Evolutionary conservation across 2,888 invertebrate species (phyloP).

Genomic region (Melanchra persicariae): DNA sequence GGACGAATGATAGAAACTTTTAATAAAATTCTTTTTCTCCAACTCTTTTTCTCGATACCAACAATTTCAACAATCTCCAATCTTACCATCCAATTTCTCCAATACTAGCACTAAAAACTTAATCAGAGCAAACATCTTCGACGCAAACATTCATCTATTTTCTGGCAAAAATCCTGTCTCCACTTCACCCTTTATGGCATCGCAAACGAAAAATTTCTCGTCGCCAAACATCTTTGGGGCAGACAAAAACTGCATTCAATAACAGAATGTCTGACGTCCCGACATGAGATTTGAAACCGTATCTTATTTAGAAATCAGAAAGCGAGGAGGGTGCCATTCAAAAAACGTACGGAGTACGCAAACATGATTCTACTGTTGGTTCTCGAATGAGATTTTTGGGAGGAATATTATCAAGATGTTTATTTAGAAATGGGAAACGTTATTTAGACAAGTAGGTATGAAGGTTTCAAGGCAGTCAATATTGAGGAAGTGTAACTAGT

Average conservation of each 20-base stretch:
- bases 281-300: constrained; percentile 80
- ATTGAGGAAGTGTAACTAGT: background rate
- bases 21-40: constrained; percentile 35
- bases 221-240: constrained; percentile 56
- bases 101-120: constrained; percentile 60
- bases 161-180: constrained; percentile 53
- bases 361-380: constrained; percentile 68
- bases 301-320: constrained; percentile 85
- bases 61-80: constrained; percentile 42
- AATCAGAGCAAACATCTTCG: constrained; percentile 57
- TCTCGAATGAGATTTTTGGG: constrained; percentile 56
- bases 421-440: constrained; percentile 4
- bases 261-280: constrained; percentile 67
- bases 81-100: constrained; percentile 48
- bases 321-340: constrained; percentile 73
- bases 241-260: constrained; percentile 73
- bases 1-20: constrained; percentile 19
- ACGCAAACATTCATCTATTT: constrained; percentile 60
- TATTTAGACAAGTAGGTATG: constrained; percentile 12
- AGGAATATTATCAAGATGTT: constrained; percentile 23
- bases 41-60: constrained; percentile 30
- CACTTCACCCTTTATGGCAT: constrained; percentile 46
- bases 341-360: constrained; percentile 73
- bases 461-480: constrained; percentile 8
- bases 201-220: constrained; percentile 61